Percentiles rank a stretch among this genome's conserved stretches.
Conservation (phyloP, 2,888 invertebrate species). For the Malthinus seriepunctatus region DNA sequence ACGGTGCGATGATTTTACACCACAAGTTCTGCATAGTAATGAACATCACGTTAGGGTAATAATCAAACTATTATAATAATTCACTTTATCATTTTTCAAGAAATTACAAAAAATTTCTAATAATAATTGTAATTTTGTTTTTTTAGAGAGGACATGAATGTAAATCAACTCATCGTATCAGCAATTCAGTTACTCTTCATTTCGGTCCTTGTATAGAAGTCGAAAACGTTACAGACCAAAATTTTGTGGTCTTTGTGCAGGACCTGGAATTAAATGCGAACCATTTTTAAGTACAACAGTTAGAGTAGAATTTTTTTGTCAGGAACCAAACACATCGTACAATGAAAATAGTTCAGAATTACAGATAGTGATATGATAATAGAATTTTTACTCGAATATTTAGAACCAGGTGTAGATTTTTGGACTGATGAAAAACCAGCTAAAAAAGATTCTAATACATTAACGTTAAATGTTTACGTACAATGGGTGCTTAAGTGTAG, state of each 20-base stretch:
- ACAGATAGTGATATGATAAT: too few species aligned
- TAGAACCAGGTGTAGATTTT: conserved; percentile 51
- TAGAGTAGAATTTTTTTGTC: conserved; percentile 55
- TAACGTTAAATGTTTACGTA: conserved; percentile 55
- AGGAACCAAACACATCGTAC: conserved; percentile 31
- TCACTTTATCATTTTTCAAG: background rate
- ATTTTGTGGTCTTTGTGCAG: conserved; percentile 66
- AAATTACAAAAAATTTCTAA: background rate
- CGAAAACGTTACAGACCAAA: conserved; percentile 66
- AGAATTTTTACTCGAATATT: conserved; percentile 50
- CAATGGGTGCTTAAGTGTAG: conserved; percentile 67
- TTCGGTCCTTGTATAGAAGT: conserved; percentile 67
- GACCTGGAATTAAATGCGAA: conserved; percentile 61
- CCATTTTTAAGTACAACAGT: conserved; percentile 66
- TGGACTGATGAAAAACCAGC: conserved; percentile 46
- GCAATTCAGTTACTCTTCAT: conserved; percentile 59
- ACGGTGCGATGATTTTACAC: conserved; percentile 51
- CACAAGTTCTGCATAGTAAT: conserved; percentile 36
- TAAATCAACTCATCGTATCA: conserved; percentile 64
- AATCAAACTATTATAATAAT: background rate
- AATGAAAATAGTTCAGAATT: conserved; percentile 47
- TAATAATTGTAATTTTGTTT: background rate
- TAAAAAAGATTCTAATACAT: conserved; percentile 36
- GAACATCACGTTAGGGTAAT: conserved; percentile 55
- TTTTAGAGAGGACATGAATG: conserved; percentile 67